Evolutionary conservation across 2,888 invertebrate species (phyloP).

Genomic region (Chymomyza fuscimana): DNA sequence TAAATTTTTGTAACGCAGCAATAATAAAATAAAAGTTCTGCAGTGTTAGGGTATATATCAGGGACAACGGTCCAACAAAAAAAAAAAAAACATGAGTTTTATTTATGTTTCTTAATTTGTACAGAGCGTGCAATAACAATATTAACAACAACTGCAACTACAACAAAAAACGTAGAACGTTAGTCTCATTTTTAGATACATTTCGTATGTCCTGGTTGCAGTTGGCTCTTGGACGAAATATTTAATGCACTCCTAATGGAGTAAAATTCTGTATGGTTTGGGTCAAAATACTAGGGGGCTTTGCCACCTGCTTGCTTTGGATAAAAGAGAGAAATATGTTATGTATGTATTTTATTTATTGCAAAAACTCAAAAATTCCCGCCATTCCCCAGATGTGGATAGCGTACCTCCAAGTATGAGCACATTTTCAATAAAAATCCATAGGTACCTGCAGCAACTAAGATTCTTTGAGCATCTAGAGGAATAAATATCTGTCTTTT

Average conservation of each 20-base stretch:
- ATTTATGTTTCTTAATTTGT: conserved; percentile 71
- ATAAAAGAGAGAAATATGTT: too few relatives aligned
- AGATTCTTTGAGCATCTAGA: too few relatives aligned
- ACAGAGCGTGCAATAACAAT: conserved; percentile 49
- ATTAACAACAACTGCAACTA: conserved; percentile 29
- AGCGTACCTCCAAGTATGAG: too few relatives aligned
- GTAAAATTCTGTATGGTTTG: conserved; percentile 10
- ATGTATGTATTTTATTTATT: too few relatives aligned
- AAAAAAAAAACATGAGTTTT: conserved; percentile 62
- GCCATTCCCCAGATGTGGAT: too few relatives aligned
- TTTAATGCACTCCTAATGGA: conserved; percentile 43
- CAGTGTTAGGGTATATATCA: background rate
- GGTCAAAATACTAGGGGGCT: too few relatives aligned
- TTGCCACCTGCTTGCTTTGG: too few relatives aligned
- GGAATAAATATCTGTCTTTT: too few relatives aligned
- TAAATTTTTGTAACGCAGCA: conserved; percentile 74
- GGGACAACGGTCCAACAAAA: conserved; percentile 30
- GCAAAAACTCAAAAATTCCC: too few relatives aligned
- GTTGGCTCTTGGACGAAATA: conserved; percentile 24
- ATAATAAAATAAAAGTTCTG: conserved; percentile 24
- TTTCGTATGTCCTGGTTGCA: conserved; percentile 38
- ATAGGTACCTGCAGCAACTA: too few relatives aligned
- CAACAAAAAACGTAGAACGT: conserved; percentile 20
- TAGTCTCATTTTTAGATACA: conserved; percentile 43
- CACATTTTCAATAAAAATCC: too few relatives aligned